Base-by-base conservation (phyloP, 2,888 invertebrate genomes). In the Orthosia cruda region DNA sequence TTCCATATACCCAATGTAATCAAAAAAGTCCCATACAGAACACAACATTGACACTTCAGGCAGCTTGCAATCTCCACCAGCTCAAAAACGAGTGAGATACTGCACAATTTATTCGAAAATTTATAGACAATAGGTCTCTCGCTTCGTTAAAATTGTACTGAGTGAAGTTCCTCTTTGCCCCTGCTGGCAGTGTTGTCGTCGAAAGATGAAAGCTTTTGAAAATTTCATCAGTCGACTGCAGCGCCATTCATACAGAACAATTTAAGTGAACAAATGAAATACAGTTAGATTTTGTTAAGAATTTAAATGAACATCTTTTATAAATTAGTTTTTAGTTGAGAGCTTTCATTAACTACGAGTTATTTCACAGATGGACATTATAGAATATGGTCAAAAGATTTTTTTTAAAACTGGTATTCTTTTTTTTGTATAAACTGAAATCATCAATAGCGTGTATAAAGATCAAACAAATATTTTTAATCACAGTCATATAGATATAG, bases 91-190 rank as follows among this genome's bases (percentile, higher is more conserved):
- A 15, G 20, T n/a, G 49, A 65, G 40, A 65, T 68, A 84, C 20
- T 62, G 57, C 23, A 73, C 65, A 59, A 81, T 71, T 55, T 47
- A 62, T 52, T 67, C 12, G 12, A 83, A 69, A 64, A 59, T 70
- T 52, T 63, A 74, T 45, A 57, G 57, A 74, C 59, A 71, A 70
- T 57, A 26, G 58, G 47, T 67, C 50, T 50, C 40, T 13, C n/a
- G 40, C 40, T 71, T 83, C 61, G 64, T 81, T 83, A 85, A 85
- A 81, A 63, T 81, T 67, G 71, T 65, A 72, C 61, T 58, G 5
- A 69, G 65, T 45, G 40, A 55, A 64, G 62, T 47, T 65, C 23
- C 55, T 45, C 55, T 54, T 59, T 58, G 18, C 58, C 13, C 20
- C 26, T 13, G 55, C 16, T 3, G 15, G 18, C 58, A 67, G 52